Base-by-base conservation (phyloP, 2,888 invertebrate species). In the Parochlus steinenii region DNA sequence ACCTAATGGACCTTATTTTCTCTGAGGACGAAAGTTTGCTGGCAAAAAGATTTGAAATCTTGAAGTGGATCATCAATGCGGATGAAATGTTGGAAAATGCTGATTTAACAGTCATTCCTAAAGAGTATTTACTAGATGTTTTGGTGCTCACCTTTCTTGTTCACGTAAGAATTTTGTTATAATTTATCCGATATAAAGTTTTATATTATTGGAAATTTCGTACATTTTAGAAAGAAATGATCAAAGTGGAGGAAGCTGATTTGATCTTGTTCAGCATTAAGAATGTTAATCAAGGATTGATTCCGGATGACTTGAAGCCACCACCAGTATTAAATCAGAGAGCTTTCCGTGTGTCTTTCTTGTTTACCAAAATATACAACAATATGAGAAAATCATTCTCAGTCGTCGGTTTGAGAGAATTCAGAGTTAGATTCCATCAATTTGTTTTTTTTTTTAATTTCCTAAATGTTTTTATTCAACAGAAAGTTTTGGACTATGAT, bases 181-280 rank as follows among this genome's bases (percentile, higher is more conserved):
- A n/a, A n/a, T n/a, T n/a, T n/a, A n/a, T n/a, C n/a, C n/a, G n/a
- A n/a, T n/a, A n/a, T n/a, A n/a, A n/a, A n/a, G n/a, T n/a, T n/a
- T n/a, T n/a, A n/a, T n/a, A n/a, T n/a, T n/a, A n/a, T n/a, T n/a
- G n/a, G n/a, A n/a, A n/a, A n/a, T n/a, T n/a, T n/a, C n/a, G n/a
- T n/a, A n/a, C n/a, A n/a, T n/a, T n/a, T n/a, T n/a, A 31, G 6
- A 20, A 20, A 11, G 3, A 16, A 7, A 11, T 22, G 6, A 22
- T 31, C 31, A 31, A 11, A 5, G 3, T 8, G n/a, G 23, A 8
- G 31, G 31, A 31, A 22, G 31, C 31, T 12, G 31, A 31, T 15
- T 7, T 31, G 4, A 16, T 31, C 23, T 20, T 31, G 20, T 31
- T 14, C 14, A 11, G 12, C 14, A 31, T 31, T 15, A 31, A 20